Percentiles rank a stretch among this genome's conserved stretches.
phyloP scores from a whole-genome alignment of 2,888 invertebrate species.

The Drosophila limbata region DNA sequence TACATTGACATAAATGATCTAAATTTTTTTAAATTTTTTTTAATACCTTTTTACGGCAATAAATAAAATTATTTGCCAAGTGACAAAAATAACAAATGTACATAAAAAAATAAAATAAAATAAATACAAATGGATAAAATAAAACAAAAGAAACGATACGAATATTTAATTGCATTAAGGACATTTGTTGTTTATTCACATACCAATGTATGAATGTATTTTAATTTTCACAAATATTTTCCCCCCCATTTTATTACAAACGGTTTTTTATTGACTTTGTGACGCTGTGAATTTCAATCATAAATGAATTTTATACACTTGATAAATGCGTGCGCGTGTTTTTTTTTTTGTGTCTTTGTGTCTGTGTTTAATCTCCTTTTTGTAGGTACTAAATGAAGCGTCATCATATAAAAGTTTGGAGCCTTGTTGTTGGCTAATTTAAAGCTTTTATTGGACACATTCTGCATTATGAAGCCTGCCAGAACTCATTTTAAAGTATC shows the following conservation, averaged over 20 bases:
- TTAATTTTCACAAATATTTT: conserved; percentile 1
- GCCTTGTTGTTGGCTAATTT: conserved; percentile 3
- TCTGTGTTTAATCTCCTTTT: background rate
- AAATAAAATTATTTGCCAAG: conserved; percentile 31
- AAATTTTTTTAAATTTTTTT: conserved; percentile 35
- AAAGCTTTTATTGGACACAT: background rate
- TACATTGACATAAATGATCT: conserved; percentile 13
- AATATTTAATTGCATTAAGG: conserved; percentile 18
- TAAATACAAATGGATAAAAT: background rate
- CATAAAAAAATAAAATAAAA: background rate
- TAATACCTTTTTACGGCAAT: conserved; percentile 8
- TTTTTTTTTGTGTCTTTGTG: conserved; percentile 8
- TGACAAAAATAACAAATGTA: conserved; percentile 30
- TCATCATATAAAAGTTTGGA: conserved; percentile 1
- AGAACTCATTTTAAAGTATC: background rate
- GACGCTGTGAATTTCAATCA: conserved; percentile 34
- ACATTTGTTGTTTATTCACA: conserved; percentile 15
- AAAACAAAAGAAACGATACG: conserved; percentile 1
- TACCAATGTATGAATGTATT: background rate
- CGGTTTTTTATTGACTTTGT: conserved; percentile 27
- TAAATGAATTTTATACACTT: conserved; percentile 19
- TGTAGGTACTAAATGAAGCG: background rate
- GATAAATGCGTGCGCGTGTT: conserved; percentile 12
- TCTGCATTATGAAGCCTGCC: background rate
- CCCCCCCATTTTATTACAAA: conserved; percentile 12